A percentile compares a stretch with the other conserved stretches of the same genome.
Evolutionary conservation across 1,140 invertebrate species (phyloP).

Genomic region (Drosophila pectinifera): DNA sequence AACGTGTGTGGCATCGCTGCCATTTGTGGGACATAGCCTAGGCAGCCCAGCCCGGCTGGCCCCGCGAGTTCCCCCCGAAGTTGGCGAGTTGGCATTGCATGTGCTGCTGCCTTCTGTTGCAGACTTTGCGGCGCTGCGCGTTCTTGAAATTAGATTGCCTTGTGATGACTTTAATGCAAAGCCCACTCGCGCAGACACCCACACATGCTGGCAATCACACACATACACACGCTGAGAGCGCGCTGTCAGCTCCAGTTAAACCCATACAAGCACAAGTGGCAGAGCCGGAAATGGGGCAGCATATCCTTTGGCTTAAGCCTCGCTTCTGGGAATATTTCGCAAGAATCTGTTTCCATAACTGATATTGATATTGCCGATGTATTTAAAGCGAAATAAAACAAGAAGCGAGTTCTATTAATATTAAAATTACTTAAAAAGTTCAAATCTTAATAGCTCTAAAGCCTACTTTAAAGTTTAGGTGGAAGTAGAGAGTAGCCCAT

Average conservation of each 20-base stretch:
- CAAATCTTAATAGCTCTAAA: too few species aligned
- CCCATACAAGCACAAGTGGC: conserved; percentile 18
- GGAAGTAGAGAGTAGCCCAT: too few species aligned
- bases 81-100: conserved; percentile 46
- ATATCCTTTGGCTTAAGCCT: conserved; percentile 5
- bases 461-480: too few species aligned
- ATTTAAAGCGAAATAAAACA: not conserved
- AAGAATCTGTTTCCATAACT: not conserved
- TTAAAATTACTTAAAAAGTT: too few species aligned
- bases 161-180: conserved; percentile 51
- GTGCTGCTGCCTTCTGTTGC: conserved; percentile 58
- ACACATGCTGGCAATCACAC: conserved; percentile 6
- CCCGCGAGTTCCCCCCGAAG: not conserved
- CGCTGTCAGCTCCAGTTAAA: conserved; percentile 40
- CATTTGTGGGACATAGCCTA: conserved; percentile 32
- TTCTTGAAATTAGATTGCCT: conserved; percentile 62
- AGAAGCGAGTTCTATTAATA: too few species aligned
- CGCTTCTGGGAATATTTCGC: not conserved
- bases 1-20: conserved; percentile 70
- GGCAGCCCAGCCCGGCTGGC: not conserved
- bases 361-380: not conserved
- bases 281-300: conserved; percentile 18
- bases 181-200: conserved; percentile 29
- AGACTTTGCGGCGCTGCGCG: conserved; percentile 60
- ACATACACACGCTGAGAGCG: not conserved